A percentile compares a stretch with the other conserved stretches of the same genome.
These are phyloP conservation scores for Branchellion lobata DNA, from an alignment of 2,888 invertebrate genomes.

Conservation along the genomic window DNA sequence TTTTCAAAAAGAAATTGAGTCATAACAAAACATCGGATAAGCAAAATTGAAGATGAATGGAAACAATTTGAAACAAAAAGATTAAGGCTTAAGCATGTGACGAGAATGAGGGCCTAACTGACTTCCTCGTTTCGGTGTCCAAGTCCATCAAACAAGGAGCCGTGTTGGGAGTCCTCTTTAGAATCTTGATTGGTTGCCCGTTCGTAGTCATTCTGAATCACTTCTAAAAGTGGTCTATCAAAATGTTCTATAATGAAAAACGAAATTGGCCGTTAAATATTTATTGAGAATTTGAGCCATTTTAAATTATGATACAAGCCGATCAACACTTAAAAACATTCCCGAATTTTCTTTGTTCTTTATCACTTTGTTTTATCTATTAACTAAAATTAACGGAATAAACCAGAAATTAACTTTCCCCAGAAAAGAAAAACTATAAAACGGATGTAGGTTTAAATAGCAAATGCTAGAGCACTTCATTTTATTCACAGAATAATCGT, in stretches of 20 bases:
- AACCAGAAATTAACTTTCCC: slow-evolving; percentile 3
- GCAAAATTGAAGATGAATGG: no score
- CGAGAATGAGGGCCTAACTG: neutral
- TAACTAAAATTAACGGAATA: neutral
- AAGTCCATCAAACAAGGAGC: slow-evolving; percentile 26
- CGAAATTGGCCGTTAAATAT: neutral
- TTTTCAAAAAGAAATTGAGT: neutral
- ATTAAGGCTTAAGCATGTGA: no score
- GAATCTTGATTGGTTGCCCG: slow-evolving; percentile 44
- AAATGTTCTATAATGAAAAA: neutral
- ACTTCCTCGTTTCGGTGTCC: neutral
- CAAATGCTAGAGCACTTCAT: neutral
- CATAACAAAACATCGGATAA: neutral
- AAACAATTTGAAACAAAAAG: no score
- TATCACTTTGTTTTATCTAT: neutral
- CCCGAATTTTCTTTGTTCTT: neutral
- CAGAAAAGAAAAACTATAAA: neutral
- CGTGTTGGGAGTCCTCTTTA: slow-evolving; percentile 40
- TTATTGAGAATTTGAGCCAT: neutral
- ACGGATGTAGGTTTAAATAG: slow-evolving; percentile 15
- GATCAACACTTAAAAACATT: neutral
- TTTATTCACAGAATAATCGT: no score
- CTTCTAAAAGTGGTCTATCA: neutral
- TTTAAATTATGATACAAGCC: neutral
- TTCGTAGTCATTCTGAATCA: slow-evolving; percentile 5